A percentile compares a stretch with the other conserved stretches of the same genome.
phyloP scores from a whole-genome alignment of 1,140 invertebrate species.

The Tetramorium simillimum region DNA sequence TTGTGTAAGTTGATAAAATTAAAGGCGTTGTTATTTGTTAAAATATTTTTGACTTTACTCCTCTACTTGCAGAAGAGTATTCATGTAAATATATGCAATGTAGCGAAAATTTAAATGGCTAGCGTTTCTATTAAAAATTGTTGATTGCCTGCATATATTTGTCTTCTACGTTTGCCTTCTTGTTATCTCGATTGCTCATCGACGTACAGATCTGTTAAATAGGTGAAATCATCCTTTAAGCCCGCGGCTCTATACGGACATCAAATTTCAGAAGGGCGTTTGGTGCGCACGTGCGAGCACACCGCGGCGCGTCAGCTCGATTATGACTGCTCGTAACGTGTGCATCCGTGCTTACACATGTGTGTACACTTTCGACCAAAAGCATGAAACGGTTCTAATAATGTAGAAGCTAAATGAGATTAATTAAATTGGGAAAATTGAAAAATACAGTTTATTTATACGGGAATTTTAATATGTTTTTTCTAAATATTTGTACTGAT shows the following conservation, averaged over 20 bases:
- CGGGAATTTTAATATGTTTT: not conserved
- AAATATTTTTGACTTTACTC: not conserved
- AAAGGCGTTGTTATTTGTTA: not conserved
- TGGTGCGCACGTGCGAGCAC: not conserved
- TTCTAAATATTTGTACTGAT: not conserved
- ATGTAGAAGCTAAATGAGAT: not conserved
- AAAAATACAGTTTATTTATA: not conserved
- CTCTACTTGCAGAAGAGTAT: not conserved
- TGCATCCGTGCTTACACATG: not conserved
- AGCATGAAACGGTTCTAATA: not conserved
- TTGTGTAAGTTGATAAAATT: not conserved
- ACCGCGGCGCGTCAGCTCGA: conserved; percentile 22
- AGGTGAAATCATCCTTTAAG: conserved; percentile 1
- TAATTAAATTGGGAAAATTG: not conserved
- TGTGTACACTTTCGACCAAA: not conserved
- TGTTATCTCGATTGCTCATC: not conserved
- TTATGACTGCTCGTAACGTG: conserved; percentile 50
- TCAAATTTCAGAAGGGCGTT: conserved; percentile 33
- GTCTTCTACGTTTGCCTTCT: not conserved
- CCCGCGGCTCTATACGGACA: not conserved
- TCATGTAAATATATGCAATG: not conserved
- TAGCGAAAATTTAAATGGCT: not conserved
- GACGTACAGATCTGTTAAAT: not conserved
- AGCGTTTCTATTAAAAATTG: conserved; percentile 24
- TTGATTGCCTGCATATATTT: not conserved